Base-by-base conservation (phyloP, 2,888 invertebrate species). In the Drosophila borborema region DNA sequence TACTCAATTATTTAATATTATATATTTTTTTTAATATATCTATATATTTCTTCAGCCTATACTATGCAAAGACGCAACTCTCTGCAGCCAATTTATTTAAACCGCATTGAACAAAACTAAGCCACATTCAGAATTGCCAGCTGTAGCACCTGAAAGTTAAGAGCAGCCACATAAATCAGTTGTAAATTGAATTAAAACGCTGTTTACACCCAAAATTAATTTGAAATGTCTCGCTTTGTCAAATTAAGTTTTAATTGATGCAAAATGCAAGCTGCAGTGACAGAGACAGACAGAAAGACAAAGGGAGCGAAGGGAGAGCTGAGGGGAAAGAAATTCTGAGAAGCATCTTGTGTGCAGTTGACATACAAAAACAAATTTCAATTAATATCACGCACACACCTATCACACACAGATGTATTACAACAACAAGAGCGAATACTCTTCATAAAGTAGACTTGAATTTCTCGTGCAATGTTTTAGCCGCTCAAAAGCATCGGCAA, bases 221-320 rank as follows among this genome's bases (percentile, higher is more conserved):
- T 89, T 81, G 68, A 74, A 87, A 86, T 82, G 84, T 77, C 73
- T 83, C 84, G 86, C 89, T 85, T 85, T 89, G 84, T 83, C 86
- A 85, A 89, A 85, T 85, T 85, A 85, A 83, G 72, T 89, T 86
- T 85, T 89, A 85, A 85, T 85, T 85, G 89, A 74, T 76, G 73
- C 74, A 78, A 83, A 88, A 79, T 69, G 61, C 67, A 55, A 43
- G 41, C 66, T 28, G 43, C 56, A 58, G 45, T 55, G 64, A 53
- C 54, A 41, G n/a, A 40, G 38, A 20, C 36, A 34, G 14, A 14
- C 38, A 40, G 16, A 40, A 7, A 9, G 16, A 2, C 49, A 12
- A 7, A 12, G 20, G 12, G 20, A 20, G 8, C 0, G 36, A 0
- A 2, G 18, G 3, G 36, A 9, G 53, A 8, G 20, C 2, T 16